Conservation (phyloP, 2,797 vertebrate species). For the Liparis tanakae region DNA sequence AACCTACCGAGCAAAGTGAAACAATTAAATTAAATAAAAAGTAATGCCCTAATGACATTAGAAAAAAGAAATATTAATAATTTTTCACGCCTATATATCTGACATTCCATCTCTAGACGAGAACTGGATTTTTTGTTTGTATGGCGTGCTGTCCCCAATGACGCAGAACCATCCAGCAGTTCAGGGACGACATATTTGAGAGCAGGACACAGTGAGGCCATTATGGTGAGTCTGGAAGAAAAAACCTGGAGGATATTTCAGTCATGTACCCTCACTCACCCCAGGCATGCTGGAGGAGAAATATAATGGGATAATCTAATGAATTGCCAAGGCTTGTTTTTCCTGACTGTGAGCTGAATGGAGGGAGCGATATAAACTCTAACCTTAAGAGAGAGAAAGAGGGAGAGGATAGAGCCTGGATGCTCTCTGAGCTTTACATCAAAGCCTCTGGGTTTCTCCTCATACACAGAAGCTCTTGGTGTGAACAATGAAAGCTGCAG, state of each 20-base stretch:
- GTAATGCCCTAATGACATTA: not conserved
- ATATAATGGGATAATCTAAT: constrained; percentile 81
- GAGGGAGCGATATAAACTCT: constrained; percentile 73
- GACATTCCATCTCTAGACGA: not conserved
- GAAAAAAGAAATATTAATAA: not conserved
- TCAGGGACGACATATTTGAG: constrained; percentile 50
- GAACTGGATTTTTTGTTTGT: constrained; percentile 21
- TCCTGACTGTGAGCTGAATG: constrained; percentile 71
- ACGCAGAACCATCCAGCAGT: constrained; percentile 35
- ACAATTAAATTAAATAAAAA: not conserved
- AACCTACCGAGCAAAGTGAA: constrained; percentile 4
- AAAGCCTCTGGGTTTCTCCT: constrained; percentile 74
- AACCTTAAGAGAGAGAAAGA: constrained; percentile 69
- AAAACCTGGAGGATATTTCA: constrained; percentile 63
- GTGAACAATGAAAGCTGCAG: constrained; percentile 74
- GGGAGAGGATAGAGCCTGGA: constrained; percentile 51
- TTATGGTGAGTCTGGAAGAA: constrained; percentile 56
- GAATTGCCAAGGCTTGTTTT: constrained; percentile 74
- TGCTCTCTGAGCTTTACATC: constrained; percentile 74
- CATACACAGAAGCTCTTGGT: constrained; percentile 65
- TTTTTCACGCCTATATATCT: not conserved
- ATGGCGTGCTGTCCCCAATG: constrained; percentile 20
- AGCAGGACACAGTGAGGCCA: constrained; percentile 49
- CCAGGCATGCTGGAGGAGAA: constrained; percentile 62
- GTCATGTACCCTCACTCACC: constrained; percentile 47